These are phyloP conservation scores for Vulpes lagopus DNA, from an alignment of 2,113 vertebrate species.

Conservation along the genomic window DNA sequence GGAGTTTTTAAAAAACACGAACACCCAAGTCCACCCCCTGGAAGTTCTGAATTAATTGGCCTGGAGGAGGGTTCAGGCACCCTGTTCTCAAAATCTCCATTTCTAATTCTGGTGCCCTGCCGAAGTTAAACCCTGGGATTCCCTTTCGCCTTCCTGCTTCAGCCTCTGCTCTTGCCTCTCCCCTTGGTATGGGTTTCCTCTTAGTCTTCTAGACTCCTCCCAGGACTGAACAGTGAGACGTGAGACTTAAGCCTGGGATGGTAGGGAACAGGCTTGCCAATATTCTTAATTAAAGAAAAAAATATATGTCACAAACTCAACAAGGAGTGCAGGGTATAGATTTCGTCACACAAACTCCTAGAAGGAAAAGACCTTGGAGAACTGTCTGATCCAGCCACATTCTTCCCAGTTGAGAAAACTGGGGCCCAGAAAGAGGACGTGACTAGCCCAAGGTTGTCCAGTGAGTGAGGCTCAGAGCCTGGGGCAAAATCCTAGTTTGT, in stretches of 20 bases:
- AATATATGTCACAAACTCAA: neutral
- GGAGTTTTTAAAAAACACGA: neutral
- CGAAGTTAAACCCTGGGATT: neutral
- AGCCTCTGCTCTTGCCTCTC: rapidly evolving
- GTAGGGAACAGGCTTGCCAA: neutral
- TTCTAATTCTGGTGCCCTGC: neutral
- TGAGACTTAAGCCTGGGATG: neutral
- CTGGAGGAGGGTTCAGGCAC: neutral
- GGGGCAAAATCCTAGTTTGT: neutral
- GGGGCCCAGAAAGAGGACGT: neutral
- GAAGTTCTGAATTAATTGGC: neutral
- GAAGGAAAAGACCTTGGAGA: neutral
- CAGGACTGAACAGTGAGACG: neutral
- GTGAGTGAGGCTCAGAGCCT: neutral
- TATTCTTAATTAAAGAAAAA: neutral
- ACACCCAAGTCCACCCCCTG: neutral
- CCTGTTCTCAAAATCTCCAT: neutral
- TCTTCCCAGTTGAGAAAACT: neutral
- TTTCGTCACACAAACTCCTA: neutral
- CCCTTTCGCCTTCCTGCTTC: neutral
- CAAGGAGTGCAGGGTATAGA: neutral
- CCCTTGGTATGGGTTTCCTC: no score
- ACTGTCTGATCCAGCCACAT: neutral
- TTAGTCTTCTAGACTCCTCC: neutral
- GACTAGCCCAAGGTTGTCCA: neutral